Evolutionary conservation across 2,797 vertebrate genomes (phyloP).

Genomic region (Pangasius mekongensis): DNA sequence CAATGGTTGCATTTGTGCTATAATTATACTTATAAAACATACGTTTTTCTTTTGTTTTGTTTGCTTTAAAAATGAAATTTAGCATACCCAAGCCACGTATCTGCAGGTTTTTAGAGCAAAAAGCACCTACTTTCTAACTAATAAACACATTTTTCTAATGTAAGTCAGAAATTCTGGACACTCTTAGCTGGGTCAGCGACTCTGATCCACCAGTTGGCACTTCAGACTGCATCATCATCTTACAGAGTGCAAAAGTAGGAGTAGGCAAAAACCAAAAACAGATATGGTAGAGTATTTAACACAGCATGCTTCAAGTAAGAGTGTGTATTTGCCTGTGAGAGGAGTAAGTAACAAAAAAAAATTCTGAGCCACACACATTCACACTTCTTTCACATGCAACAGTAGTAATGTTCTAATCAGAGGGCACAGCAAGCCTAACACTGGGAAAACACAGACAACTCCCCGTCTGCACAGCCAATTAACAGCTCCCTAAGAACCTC

Average conservation of each 20-base stretch:
- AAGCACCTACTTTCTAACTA: background rate
- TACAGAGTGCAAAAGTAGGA: background rate
- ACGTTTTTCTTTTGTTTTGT: background rate
- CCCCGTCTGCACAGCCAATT: conserved; percentile 35
- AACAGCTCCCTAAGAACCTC: conserved; percentile 20
- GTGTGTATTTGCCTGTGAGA: conserved; percentile 2
- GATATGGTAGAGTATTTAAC: background rate
- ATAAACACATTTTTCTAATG: background rate
- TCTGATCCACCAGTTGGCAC: conserved; percentile 32
- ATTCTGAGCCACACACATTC: background rate
- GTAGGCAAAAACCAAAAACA: background rate
- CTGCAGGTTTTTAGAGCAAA: background rate
- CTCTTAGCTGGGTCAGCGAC: background rate
- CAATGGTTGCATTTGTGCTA: background rate
- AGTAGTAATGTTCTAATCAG: conserved; percentile 20
- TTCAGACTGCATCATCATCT: conserved; percentile 14
- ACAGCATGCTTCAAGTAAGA: conserved; percentile 3
- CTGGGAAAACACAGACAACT: conserved; percentile 17
- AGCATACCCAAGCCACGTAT: background rate
- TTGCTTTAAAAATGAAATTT: background rate
- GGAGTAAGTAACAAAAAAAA: conserved; percentile 16
- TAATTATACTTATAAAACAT: background rate
- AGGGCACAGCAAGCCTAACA: conserved; percentile 8
- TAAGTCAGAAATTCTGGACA: background rate
- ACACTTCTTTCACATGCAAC: conserved; percentile 1